Base-by-base conservation (phyloP, 2,113 vertebrate genomes). In the Melanocharis versteri region DNA sequence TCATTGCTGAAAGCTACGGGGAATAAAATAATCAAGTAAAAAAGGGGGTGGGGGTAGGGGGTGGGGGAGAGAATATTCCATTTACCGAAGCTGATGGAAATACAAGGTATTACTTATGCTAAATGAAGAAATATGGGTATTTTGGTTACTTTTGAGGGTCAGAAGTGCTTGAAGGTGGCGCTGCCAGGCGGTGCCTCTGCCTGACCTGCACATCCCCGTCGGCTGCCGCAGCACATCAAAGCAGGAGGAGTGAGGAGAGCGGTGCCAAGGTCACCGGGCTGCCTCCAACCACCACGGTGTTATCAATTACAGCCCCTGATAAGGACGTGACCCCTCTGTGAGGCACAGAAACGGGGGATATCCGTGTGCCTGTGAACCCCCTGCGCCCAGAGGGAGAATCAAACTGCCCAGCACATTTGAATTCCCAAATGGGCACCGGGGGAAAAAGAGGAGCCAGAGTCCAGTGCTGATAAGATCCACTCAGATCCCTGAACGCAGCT, bases 41-140 rank as follows among this genome's bases (percentile, higher is more conserved):
- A 21, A 6, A 7, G 1, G 1, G 4, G 3, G 22, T 17, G 44
- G 44, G 7, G 15, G 4, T 9, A 13, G 14, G 7, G 10, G 58
- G 19, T 11, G 11, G 14, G 14, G 50, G 10, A 44, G 60, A 56
- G 81, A 75, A 81, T 48, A 27, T 15, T 71, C 85, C 91, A 94
- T 98, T 98, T 98, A 98, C 98, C 97, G 97, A 97, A 98, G 97
- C 96, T 89, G 95, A 21, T 97, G 96, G 97, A 98, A 98, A 98
- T 95, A 96, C 95, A 97, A 98, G 97, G 96, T 97, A 98, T 99
- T 98, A 98, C 99, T 98, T 98, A 98, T 83, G 93, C 94, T 98
- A 98, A 98, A 98, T 97, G 98, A 98, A 99, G 98, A 98, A 99
- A 98, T 97, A 98, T 97, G 98, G 96, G 90, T 83, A 77, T 89